phyloP scores from a whole-genome alignment of 2,888 invertebrate species.

The Prosapia bicincta region DNA sequence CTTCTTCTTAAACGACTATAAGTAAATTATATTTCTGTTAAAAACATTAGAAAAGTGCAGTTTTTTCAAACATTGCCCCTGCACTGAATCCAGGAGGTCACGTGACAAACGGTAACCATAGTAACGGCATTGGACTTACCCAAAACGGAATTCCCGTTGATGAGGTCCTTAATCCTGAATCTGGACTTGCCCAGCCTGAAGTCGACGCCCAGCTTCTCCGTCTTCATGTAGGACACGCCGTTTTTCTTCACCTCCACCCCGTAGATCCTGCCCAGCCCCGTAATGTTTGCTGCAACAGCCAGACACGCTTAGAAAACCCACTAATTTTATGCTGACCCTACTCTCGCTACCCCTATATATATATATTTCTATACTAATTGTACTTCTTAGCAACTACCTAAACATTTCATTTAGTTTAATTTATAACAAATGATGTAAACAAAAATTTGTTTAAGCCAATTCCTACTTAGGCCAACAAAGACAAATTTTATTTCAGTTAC shows the following conservation, averaged over 20 bases:
- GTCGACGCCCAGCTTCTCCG: slow-evolving; percentile 63
- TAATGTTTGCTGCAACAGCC: slow-evolving; percentile 61
- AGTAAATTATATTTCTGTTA: too few species aligned
- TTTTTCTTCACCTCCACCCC: slow-evolving; percentile 62
- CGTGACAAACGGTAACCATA: not conserved
- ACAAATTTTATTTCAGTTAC: too few species aligned
- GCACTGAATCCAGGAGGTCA: not conserved
- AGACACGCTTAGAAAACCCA: too few species aligned
- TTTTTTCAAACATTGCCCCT: not conserved
- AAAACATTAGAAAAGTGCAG: not conserved
- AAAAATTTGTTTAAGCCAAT: too few species aligned
- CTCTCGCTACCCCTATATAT: too few species aligned
- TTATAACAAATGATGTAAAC: too few species aligned
- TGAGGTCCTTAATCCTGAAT: slow-evolving; percentile 66
- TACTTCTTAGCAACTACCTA: too few species aligned
- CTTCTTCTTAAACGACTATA: too few species aligned
- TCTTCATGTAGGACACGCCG: slow-evolving; percentile 62
- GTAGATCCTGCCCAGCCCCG: slow-evolving; percentile 65
- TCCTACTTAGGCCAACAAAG: too few species aligned
- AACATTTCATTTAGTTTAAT: too few species aligned
- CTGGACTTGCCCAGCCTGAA: slow-evolving; percentile 66
- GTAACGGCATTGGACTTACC: slow-evolving; percentile 50
- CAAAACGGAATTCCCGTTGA: slow-evolving; percentile 72
- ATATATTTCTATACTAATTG: too few species aligned
- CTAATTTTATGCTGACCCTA: too few species aligned